Conservation (phyloP, 2,113 vertebrate species). For the Poecilia latipinna region DNA sequence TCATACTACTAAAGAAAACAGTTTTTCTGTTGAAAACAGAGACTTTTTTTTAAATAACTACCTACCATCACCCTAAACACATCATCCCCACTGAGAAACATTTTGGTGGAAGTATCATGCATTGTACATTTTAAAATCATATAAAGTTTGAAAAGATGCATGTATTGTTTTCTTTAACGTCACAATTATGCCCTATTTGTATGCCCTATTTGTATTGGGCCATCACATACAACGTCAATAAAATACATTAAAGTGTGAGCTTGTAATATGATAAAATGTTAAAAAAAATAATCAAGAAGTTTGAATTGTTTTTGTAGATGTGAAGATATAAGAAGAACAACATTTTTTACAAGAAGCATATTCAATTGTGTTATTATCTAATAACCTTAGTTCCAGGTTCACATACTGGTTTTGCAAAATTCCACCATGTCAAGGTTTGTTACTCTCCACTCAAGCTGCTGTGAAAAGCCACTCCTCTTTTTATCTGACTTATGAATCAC, state of each 20-base stretch:
- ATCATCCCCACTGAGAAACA: not conserved
- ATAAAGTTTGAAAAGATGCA: too few species aligned
- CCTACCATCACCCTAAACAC: not conserved
- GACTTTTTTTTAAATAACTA: not conserved
- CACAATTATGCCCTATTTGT: not conserved
- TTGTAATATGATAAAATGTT: not conserved
- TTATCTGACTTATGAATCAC: conserved; percentile 53
- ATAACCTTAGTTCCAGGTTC: not conserved
- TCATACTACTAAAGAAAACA: not conserved
- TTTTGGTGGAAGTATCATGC: not conserved
- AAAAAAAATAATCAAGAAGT: too few species aligned
- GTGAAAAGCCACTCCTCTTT: conserved; percentile 43
- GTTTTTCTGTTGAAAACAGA: too few species aligned
- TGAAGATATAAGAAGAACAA: not conserved
- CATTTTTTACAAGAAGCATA: not conserved
- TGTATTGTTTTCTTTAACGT: too few species aligned
- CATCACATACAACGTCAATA: not conserved
- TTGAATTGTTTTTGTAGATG: too few species aligned
- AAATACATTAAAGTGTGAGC: not conserved
- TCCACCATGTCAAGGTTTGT: conserved; percentile 12
- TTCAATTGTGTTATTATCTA: not conserved
- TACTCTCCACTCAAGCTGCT: conserved; percentile 29
- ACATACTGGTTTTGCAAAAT: conserved; percentile 8
- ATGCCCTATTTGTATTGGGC: not conserved
- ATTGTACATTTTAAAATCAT: not conserved